A percentile compares a stretch with the other conserved stretches of the same genome.
Conservation (phyloP, 2,113 vertebrate genomes). For the Alligator mississippiensis region DNA sequence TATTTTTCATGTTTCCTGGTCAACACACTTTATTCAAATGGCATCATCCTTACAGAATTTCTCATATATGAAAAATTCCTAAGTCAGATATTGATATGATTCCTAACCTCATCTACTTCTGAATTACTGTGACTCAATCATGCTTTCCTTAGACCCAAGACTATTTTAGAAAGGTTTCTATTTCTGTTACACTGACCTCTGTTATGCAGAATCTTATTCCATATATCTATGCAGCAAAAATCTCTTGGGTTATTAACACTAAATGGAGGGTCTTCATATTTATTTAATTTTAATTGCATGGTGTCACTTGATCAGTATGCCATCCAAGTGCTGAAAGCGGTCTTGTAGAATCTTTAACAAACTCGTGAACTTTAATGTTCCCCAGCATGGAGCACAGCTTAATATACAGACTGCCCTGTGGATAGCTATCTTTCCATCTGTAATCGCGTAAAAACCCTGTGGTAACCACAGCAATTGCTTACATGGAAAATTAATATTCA, state of each 20-base stretch:
- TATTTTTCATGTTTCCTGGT: neutral
- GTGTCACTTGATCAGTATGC: neutral
- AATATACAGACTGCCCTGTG: fast-evolving
- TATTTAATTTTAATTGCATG: neutral
- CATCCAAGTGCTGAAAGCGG: neutral
- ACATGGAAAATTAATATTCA: slow-evolving; percentile 13
- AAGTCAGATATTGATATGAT: neutral
- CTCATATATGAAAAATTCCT: neutral
- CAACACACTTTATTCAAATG: neutral
- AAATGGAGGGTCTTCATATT: neutral
- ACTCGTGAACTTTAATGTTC: neutral
- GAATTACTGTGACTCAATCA: neutral
- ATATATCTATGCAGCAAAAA: too few relatives aligned
- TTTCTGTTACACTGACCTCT: neutral
- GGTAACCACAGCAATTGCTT: neutral
- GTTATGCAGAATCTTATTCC: neutral
- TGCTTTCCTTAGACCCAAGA: neutral
- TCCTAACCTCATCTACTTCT: neutral
- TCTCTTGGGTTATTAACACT: neutral
- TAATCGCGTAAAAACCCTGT: neutral
- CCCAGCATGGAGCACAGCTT: neutral
- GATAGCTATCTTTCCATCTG: neutral
- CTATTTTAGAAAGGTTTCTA: neutral
- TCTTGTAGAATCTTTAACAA: neutral
- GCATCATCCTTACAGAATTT: neutral